These are phyloP conservation scores for Hippocampus guttulatus DNA, from an alignment of 2,113 vertebrate genomes.

Conservation along the genomic window DNA sequence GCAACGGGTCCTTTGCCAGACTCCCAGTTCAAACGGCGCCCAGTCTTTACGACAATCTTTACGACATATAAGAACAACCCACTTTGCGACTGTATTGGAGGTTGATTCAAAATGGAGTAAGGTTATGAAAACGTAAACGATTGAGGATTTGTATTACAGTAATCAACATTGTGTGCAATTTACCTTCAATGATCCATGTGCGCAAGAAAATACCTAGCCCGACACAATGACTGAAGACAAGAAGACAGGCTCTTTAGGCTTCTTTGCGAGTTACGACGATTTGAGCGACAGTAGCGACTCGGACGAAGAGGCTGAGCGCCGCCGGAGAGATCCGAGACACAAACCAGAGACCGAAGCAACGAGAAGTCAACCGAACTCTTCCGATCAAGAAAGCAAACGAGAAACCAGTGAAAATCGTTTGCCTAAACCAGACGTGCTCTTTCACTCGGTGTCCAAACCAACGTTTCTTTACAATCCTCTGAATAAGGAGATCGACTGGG, in stretches of 20 bases:
- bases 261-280: slow-evolving; percentile 84
- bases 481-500: slow-evolving; percentile 92
- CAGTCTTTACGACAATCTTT: slow-evolving; percentile 12
- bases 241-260: slow-evolving; percentile 78
- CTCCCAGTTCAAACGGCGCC: neutral
- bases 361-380: slow-evolving; percentile 15
- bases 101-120: slow-evolving; percentile 70
- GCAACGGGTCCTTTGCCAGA: too few species aligned
- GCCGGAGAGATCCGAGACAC: slow-evolving; percentile 45
- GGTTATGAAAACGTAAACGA: neutral
- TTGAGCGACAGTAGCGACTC: slow-evolving; percentile 72
- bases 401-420: slow-evolving; percentile 54
- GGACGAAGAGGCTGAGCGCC: slow-evolving; percentile 52
- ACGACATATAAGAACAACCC: slow-evolving; percentile 12
- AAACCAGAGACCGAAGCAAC: slow-evolving; percentile 29
- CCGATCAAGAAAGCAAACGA: slow-evolving; percentile 50
- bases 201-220: rapidly evolving
- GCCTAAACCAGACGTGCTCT: slow-evolving; percentile 85
- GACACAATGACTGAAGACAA: slow-evolving; percentile 78
- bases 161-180: too few species aligned
- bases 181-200: neutral
- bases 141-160: neutral
- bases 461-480: slow-evolving; percentile 89
- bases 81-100: slow-evolving; percentile 59
- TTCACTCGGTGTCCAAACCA: slow-evolving; percentile 83